Conservation (phyloP, 2,797 vertebrate species). For the Propithecus deckenii region DNA sequence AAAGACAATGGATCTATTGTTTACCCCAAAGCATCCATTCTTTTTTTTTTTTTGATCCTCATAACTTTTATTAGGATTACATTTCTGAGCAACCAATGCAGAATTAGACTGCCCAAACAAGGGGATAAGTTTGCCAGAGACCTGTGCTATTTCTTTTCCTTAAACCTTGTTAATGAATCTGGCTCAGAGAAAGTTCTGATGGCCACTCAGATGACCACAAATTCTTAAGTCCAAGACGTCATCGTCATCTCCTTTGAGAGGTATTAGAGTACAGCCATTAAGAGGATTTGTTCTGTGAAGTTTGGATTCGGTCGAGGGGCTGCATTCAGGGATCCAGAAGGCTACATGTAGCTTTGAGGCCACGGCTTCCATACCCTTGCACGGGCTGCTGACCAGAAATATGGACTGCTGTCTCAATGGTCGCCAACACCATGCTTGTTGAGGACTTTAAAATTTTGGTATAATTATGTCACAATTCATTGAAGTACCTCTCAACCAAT, state of each 20-base stretch:
- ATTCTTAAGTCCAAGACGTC: background rate
- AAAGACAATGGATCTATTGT: background rate
- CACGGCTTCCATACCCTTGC: background rate
- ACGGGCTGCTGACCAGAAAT: rapidly evolving
- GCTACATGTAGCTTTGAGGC: background rate
- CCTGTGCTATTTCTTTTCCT: background rate
- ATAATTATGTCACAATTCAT: background rate
- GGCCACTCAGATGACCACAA: background rate
- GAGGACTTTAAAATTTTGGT: background rate
- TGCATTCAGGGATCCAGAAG: background rate
- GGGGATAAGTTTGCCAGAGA: background rate
- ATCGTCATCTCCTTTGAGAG: background rate
- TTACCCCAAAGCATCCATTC: background rate
- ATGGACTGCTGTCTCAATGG: no score
- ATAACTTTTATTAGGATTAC: constrained; percentile 27
- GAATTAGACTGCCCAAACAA: background rate
- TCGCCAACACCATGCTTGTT: background rate
- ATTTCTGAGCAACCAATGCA: background rate
- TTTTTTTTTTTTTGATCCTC: background rate
- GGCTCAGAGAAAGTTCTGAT: background rate
- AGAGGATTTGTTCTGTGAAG: background rate
- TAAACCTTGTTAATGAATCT: background rate
- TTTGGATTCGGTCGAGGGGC: background rate
- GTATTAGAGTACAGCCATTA: background rate
- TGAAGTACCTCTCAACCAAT: background rate